phyloP scores from a whole-genome alignment of 2,797 vertebrate genomes.

The Sebastes elongatus region DNA sequence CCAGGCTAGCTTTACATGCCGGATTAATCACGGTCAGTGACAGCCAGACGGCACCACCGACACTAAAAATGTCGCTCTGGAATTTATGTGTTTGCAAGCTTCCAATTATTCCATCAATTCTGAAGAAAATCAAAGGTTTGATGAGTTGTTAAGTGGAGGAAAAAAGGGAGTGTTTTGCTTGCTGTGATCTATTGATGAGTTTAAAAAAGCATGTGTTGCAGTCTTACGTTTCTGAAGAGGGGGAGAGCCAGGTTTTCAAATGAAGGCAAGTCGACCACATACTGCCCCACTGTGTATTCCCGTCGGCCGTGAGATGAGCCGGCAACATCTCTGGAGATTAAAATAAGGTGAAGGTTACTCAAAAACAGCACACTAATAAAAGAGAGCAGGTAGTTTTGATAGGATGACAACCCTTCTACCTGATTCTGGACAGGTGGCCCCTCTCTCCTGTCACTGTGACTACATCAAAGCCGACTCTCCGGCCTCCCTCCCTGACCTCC shows the following conservation, averaged over 20 bases:
- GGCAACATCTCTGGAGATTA: slow-evolving; percentile 57
- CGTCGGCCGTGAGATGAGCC: slow-evolving; percentile 66
- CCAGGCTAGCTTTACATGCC: slow-evolving; percentile 67
- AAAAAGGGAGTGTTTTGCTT: slow-evolving; percentile 13
- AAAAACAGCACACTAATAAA: slow-evolving; percentile 27
- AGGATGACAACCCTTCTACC: slow-evolving; percentile 78
- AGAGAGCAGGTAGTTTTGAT: not conserved
- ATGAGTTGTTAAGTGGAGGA: slow-evolving; percentile 51
- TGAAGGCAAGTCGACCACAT: slow-evolving; percentile 89
- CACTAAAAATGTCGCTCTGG: slow-evolving; percentile 76
- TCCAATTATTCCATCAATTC: slow-evolving; percentile 76
- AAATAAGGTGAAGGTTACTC: slow-evolving; percentile 13
- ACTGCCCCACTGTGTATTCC: slow-evolving; percentile 90
- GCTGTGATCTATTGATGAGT: slow-evolving; percentile 61
- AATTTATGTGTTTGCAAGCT: slow-evolving; percentile 69
- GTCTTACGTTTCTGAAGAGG: slow-evolving; percentile 88
- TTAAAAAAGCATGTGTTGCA: not conserved
- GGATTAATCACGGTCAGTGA: slow-evolving; percentile 75
- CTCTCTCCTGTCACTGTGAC: slow-evolving; percentile 90
- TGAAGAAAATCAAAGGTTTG: slow-evolving; percentile 58
- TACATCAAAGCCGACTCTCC: slow-evolving; percentile 94
- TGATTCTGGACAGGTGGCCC: slow-evolving; percentile 90
- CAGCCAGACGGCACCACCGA: slow-evolving; percentile 76
- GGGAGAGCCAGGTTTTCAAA: slow-evolving; percentile 93
- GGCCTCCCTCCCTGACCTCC: slow-evolving; percentile 90